Conservation (phyloP, 2,797 vertebrate genomes). For the Eulemur albifrons region DNA sequence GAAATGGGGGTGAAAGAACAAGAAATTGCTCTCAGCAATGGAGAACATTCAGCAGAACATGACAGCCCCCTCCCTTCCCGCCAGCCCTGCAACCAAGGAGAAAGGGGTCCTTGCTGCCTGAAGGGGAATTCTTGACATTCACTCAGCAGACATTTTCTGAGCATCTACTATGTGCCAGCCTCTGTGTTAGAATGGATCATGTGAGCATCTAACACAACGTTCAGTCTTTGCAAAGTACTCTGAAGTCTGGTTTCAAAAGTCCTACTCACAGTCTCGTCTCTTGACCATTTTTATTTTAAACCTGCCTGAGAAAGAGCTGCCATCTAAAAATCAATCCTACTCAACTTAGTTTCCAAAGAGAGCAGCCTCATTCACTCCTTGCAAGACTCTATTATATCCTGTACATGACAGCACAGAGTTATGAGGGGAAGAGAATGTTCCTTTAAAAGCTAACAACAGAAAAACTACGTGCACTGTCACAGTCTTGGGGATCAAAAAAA, state of each 20-base stretch:
- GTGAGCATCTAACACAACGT: neutral
- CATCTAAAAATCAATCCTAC: constrained; percentile 11
- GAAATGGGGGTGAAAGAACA: neutral
- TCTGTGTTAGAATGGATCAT: neutral
- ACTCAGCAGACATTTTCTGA: neutral
- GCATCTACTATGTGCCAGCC: neutral
- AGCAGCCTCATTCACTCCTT: neutral
- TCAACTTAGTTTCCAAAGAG: neutral
- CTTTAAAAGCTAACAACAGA: neutral
- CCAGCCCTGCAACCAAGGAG: neutral
- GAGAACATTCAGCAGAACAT: neutral
- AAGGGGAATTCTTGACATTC: neutral
- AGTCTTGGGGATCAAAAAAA: too few species aligned
- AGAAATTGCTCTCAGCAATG: neutral
- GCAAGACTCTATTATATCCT: neutral
- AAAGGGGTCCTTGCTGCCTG: neutral
- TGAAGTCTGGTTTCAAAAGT: neutral
- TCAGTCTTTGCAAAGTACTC: neutral
- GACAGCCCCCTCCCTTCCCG: neutral
- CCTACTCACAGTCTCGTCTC: neutral
- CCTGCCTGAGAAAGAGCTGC: neutral
- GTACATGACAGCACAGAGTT: neutral
- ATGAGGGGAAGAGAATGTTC: neutral
- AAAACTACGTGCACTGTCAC: neutral
- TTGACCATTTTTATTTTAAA: neutral